These are phyloP conservation scores for Pyrochroa serraticornis DNA, from an alignment of 2,888 invertebrate species.

Conservation along the genomic window DNA sequence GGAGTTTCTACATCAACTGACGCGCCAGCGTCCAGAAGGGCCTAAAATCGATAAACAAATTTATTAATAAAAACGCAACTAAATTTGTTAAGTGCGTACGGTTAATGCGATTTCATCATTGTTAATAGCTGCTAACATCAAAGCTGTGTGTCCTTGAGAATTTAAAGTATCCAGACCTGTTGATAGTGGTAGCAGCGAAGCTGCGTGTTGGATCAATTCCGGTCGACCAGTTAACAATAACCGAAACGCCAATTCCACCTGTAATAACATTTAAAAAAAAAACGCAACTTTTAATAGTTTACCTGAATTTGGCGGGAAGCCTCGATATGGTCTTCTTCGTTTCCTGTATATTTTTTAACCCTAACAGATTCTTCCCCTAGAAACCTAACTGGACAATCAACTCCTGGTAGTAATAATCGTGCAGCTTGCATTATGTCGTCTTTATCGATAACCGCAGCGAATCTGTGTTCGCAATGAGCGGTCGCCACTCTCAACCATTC, in stretches of 20 bases:
- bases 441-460: slow-evolving; percentile 73
- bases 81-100: slow-evolving; percentile 56
- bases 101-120: slow-evolving; percentile 79
- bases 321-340: slow-evolving; percentile 53
- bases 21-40: slow-evolving; percentile 73
- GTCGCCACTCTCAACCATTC: slow-evolving; percentile 87
- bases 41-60: slow-evolving; percentile 39
- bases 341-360: slow-evolving; percentile 51
- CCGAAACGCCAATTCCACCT: slow-evolving; percentile 76
- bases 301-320: slow-evolving; percentile 54
- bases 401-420: slow-evolving; percentile 81
- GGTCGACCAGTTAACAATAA: slow-evolving; percentile 80
- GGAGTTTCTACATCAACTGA: slow-evolving; percentile 85
- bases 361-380: slow-evolving; percentile 67
- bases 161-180: slow-evolving; percentile 79
- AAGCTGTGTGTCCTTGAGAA: slow-evolving; percentile 77
- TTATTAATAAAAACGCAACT: not conserved
- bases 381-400: slow-evolving; percentile 85
- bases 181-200: slow-evolving; percentile 73
- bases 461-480: slow-evolving; percentile 82
- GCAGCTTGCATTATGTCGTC: slow-evolving; percentile 91
- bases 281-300: no score
- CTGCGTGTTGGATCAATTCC: slow-evolving; percentile 78
- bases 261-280: no score
- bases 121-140: slow-evolving; percentile 82